Evolutionary conservation across 2,888 invertebrate species (phyloP).

Genomic region (Anticlea derivata): DNA sequence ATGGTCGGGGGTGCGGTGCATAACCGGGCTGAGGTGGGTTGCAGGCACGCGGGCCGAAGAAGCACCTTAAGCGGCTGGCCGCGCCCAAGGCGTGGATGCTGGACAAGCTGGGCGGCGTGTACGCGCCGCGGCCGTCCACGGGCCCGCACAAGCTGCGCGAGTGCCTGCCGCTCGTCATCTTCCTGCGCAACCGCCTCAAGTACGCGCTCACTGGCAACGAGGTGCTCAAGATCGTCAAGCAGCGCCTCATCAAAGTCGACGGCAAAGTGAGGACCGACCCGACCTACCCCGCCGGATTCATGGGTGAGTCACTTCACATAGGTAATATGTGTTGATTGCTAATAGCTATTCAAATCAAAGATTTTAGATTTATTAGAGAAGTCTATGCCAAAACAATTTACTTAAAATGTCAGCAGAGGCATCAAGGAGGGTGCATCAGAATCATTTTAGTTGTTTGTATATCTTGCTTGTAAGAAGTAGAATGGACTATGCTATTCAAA

Average conservation of each 20-base stretch:
- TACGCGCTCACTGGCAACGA: conserved; percentile 98
- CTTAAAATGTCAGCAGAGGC: too few species aligned
- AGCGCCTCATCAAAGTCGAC: conserved; percentile 98
- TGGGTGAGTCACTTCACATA: conserved; percentile 89
- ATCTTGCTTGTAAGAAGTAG: too few species aligned
- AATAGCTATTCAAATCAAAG: too few species aligned
- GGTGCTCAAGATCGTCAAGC: conserved; percentile 99
- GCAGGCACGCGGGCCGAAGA: conserved; percentile 99
- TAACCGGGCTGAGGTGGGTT: conserved; percentile 43
- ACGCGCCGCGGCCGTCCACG: conserved; percentile 98
- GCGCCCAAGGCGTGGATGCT: conserved; percentile 99
- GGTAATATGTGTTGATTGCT: not conserved
- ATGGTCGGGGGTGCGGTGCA: too few species aligned
- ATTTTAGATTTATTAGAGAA: too few species aligned
- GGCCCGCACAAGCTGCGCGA: conserved; percentile 99
- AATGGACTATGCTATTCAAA: too few species aligned
- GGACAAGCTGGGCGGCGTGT: conserved; percentile 99
- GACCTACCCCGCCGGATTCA: conserved; percentile 98
- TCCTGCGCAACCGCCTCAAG: conserved; percentile 98
- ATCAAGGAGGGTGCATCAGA: too few species aligned
- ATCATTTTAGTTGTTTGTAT: too few species aligned
- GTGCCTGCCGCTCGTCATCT: conserved; percentile 97
- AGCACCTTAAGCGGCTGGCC: conserved; percentile 99
- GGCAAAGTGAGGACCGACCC: conserved; percentile 99
- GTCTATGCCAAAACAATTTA: too few species aligned